Evolutionary conservation across 2,113 vertebrate genomes (phyloP), one percentile per base, ranked within the genome.

Genomic region (Dasyprocta punctata): DNA sequence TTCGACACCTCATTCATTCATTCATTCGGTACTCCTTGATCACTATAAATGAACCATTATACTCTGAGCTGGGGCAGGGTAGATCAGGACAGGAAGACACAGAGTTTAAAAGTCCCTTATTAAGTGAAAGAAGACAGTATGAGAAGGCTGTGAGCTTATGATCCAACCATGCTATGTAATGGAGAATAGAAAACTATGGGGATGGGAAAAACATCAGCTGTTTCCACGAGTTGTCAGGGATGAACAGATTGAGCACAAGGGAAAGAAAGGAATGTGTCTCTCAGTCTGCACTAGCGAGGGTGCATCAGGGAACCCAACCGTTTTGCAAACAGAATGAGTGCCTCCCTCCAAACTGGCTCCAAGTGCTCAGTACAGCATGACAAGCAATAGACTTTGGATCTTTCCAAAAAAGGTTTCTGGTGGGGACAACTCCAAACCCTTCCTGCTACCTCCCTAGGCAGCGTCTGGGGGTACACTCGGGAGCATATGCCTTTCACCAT

Each of bases 341-440:
- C 38, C 60, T 44, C 77, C 38, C 91, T 33, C 36, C 3, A 49
- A 36, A 17, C 0, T 22, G 20, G 14, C n/a, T 16, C 33, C 0
- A 0, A 0, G 0, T 8, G 19, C 7, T 17, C 17, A 36, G 56
- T 20, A 47, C 13, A 11, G 11, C 1, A 0, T 11, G 38, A 24
- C 20, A 77, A 4, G 6, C 52, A 22, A 1, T 10, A 54, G 11
- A 2, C 56, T 33, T 7, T 2, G 6, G 58, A 20, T 41, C n/a
- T 47, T 30, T 1, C 0, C 1, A 54, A 38, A 80, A 38, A 38
- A 38, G 58, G 9, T 26, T 54, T 33, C 90, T n/a, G n/a, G 47
- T 4, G 30, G 36, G 10, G 5, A 44, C 20, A 54, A 36, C 7
- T 61, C 38, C 4, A 52, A 85, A 85, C 52, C n/a, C 26, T n/a